Percentiles rank a stretch among this genome's conserved stretches.
phyloP scores from a whole-genome alignment of 2,113 vertebrate genomes.

The Syrrhaptes paradoxus region DNA sequence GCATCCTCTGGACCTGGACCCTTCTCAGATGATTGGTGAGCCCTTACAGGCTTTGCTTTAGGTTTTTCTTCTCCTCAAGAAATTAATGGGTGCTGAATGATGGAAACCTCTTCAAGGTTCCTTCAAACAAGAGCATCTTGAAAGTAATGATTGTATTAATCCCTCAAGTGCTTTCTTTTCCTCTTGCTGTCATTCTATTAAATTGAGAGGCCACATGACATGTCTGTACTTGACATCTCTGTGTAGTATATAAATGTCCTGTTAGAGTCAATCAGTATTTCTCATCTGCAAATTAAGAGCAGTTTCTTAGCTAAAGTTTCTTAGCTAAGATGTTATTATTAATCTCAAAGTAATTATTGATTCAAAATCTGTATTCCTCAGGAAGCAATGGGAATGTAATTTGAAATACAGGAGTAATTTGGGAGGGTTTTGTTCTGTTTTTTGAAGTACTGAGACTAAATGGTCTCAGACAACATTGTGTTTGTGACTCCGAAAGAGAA shows the following conservation, averaged over 20 bases:
- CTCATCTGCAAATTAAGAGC: neutral
- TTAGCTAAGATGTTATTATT: neutral
- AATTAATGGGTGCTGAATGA: neutral
- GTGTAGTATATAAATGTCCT: neutral
- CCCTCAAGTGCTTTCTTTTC: constrained; percentile 1
- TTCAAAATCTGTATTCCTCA: neutral
- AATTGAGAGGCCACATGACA: neutral
- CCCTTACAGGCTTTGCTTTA: neutral
- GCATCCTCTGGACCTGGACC: neutral
- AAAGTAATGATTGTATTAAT: constrained; percentile 5
- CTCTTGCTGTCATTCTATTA: neutral
- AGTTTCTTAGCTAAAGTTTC: neutral
- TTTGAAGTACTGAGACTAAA: neutral
- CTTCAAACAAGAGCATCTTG: constrained; percentile 9
- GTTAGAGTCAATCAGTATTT: neutral
- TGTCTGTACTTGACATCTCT: neutral
- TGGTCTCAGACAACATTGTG: neutral
- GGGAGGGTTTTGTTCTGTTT: neutral
- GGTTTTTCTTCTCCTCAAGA: neutral
- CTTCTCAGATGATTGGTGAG: neutral
- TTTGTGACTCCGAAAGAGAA: neutral
- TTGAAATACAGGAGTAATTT: neutral
- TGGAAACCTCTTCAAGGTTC: neutral
- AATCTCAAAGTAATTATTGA: neutral
- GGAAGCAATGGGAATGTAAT: neutral